These are phyloP conservation scores for Limnephilus lunatus DNA, from an alignment of 2,888 invertebrate species.

Conservation along the genomic window DNA sequence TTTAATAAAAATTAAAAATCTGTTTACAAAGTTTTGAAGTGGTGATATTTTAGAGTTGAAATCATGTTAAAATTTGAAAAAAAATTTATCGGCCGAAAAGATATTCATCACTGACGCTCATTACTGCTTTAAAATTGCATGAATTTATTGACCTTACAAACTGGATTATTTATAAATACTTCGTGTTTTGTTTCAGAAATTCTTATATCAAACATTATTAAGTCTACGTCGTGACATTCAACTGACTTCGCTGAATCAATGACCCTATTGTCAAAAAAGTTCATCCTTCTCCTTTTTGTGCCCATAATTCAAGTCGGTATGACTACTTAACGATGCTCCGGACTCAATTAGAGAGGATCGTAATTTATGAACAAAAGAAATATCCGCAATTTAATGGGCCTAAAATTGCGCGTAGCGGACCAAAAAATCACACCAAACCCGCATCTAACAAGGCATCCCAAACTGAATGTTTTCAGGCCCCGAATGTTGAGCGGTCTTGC, in stretches of 20 bases:
- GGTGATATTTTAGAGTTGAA: too few relatives aligned
- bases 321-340: not conserved
- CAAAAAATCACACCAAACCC: not conserved
- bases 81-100: too few relatives aligned
- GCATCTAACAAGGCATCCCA: conserved; percentile 2
- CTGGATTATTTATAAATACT: too few relatives aligned
- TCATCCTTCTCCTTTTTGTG: not conserved
- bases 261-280: not conserved
- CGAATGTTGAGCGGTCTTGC: not conserved
- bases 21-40: too few relatives aligned
- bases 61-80: too few relatives aligned
- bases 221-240: not conserved
- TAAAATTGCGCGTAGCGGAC: not conserved
- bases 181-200: not conserved
- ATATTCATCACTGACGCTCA: too few relatives aligned
- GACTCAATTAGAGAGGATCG: not conserved
- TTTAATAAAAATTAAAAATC: too few relatives aligned
- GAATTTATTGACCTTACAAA: too few relatives aligned
- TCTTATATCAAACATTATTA: not conserved
- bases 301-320: not conserved
- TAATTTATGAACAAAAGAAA: not conserved
- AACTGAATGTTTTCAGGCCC: not conserved
- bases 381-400: not conserved
- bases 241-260: not conserved
- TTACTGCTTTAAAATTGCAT: too few relatives aligned